Evolutionary conservation across 2,113 vertebrate species (phyloP).

Genomic region (Melanostigma gelatinosum): DNA sequence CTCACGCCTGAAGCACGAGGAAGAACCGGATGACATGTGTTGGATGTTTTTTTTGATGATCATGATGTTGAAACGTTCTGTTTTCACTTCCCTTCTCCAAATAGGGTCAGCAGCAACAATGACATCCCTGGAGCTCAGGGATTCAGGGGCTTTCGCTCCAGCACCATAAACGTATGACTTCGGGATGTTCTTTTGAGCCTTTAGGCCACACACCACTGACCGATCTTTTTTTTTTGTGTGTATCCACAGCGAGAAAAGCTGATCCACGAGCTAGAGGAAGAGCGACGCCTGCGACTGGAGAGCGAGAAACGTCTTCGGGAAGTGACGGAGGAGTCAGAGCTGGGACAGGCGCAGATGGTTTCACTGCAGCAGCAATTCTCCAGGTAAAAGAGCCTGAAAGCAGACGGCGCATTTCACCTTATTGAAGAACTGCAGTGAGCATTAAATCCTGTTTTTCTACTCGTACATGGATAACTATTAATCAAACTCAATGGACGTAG

Average conservation of each 20-base stretch:
- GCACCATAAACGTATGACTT: slow-evolving; percentile 4
- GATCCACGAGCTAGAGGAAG: slow-evolving; percentile 94
- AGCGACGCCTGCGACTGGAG: slow-evolving; percentile 90
- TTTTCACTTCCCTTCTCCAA: slow-evolving; percentile 2
- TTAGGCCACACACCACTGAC: background rate
- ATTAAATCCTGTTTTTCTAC: background rate
- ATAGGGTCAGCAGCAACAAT: background rate
- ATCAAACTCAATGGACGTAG: background rate
- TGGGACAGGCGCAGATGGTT: slow-evolving; percentile 88
- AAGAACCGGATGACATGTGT: background rate
- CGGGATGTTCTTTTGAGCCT: slow-evolving; percentile 30
- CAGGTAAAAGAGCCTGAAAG: slow-evolving; percentile 82
- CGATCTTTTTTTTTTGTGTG: background rate
- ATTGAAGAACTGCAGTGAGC: background rate
- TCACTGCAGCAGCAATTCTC: slow-evolving; percentile 90
- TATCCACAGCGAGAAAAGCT: slow-evolving; percentile 90
- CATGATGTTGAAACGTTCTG: background rate
- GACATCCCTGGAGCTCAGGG: background rate
- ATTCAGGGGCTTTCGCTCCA: background rate
- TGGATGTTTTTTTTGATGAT: background rate
- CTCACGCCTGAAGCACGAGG: background rate
- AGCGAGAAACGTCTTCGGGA: slow-evolving; percentile 90
- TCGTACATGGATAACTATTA: background rate
- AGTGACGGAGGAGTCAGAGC: slow-evolving; percentile 89
- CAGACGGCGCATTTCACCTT: background rate